Percentiles rank a stretch among this genome's conserved stretches.
phyloP scores from a whole-genome alignment of 2,797 vertebrate genomes.

The Trematomus bernacchii region DNA sequence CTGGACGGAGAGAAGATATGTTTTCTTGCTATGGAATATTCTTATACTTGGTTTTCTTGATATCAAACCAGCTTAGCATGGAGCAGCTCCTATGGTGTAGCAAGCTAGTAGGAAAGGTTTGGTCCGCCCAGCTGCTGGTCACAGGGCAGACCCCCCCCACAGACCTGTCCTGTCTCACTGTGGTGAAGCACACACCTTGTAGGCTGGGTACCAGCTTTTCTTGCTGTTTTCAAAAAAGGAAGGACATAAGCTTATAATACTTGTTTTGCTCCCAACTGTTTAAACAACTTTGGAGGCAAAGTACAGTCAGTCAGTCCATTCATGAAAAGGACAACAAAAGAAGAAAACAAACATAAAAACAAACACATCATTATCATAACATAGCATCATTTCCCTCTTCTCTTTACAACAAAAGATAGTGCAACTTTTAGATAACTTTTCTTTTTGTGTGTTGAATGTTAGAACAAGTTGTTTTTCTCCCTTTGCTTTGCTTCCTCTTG shows the following conservation, averaged over 20 bases:
- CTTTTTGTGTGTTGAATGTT: constrained; percentile 85
- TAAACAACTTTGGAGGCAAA: constrained; percentile 80
- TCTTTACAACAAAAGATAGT: constrained; percentile 90
- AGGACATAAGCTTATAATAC: constrained; percentile 81
- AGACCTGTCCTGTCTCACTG: constrained; percentile 77
- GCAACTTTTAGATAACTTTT: constrained; percentile 91
- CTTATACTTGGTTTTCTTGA: constrained; percentile 12
- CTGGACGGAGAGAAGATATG: constrained; percentile 60
- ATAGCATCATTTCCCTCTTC: constrained; percentile 87
- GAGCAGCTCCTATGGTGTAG: constrained; percentile 11
- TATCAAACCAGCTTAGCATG: constrained; percentile 4
- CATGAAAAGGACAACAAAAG: constrained; percentile 78
- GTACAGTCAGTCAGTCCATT: constrained; percentile 80
- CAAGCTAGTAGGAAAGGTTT: constrained; percentile 26
- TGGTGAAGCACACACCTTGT: constrained; percentile 77
- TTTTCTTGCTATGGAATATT: constrained; percentile 8
- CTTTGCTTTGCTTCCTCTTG: constrained; percentile 84
- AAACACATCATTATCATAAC: constrained; percentile 74
- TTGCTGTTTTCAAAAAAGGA: constrained; percentile 76
- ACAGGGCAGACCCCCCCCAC: constrained; percentile 46
- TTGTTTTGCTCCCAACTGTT: constrained; percentile 80
- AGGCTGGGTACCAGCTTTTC: constrained; percentile 85
- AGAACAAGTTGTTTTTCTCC: constrained; percentile 82
- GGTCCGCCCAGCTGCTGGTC: constrained; percentile 50
- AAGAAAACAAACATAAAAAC: constrained; percentile 28